A percentile compares a stretch with the other conserved stretches of the same genome.
Evolutionary conservation across 2,113 vertebrate species (phyloP).

Genomic region (Catharus minimus): DNA sequence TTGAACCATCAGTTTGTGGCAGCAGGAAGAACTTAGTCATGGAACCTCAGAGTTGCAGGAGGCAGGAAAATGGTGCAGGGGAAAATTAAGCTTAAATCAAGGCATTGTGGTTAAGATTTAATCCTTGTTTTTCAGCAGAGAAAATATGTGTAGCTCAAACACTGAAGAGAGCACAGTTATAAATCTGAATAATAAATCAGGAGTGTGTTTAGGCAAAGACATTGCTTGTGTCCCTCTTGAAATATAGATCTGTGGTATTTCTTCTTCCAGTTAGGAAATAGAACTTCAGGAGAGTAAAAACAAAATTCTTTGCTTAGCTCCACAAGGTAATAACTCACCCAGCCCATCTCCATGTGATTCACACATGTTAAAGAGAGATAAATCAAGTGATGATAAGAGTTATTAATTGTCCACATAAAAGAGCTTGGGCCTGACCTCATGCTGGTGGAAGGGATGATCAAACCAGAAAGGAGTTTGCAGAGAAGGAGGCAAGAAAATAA

Average conservation of each 20-base stretch:
- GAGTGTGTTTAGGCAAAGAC: background rate
- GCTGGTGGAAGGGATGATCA: conserved; percentile 8
- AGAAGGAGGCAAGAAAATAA: background rate
- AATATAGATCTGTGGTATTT: background rate
- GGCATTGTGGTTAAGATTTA: background rate
- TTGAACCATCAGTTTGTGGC: background rate
- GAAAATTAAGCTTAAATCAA: background rate
- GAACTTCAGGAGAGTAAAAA: background rate
- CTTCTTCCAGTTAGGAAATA: background rate
- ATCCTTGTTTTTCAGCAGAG: background rate
- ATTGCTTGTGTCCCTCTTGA: background rate
- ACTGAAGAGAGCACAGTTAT: background rate
- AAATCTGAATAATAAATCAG: conserved; percentile 20
- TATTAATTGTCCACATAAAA: conserved; percentile 40
- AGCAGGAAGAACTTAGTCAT: conserved; percentile 3
- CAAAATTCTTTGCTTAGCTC: background rate
- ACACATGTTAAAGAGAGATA: conserved; percentile 10
- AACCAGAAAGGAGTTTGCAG: background rate
- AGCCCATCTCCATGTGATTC: conserved; percentile 37
- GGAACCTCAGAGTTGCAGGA: background rate
- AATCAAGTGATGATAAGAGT: conserved; percentile 1
- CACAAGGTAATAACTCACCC: conserved; percentile 9
- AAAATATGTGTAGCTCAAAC: conserved; percentile 10
- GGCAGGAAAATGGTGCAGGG: background rate
- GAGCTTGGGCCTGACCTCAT: conserved; percentile 1